Evolutionary conservation across 2,888 invertebrate species (phyloP).

Genomic region (Chrysolina americana): DNA sequence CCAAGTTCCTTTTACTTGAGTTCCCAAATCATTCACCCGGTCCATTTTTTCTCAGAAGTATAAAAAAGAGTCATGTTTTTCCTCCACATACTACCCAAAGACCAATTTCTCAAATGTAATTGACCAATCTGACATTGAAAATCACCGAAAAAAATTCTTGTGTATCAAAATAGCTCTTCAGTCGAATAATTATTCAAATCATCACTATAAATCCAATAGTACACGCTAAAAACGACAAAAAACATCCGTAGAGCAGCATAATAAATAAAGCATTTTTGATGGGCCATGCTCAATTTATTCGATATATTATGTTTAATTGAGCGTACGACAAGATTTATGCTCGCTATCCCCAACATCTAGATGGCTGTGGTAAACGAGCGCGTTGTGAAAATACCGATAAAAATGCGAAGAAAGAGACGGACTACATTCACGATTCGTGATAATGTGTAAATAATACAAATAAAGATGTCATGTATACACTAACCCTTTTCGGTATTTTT

Average conservation of each 20-base stretch:
- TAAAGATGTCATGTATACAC: neutral
- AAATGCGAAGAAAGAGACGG: slow-evolving; percentile 23
- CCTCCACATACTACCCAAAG: neutral
- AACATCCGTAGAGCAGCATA: slow-evolving; percentile 58
- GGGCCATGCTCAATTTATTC: slow-evolving; percentile 67
- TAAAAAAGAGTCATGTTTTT: neutral
- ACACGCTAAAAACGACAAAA: slow-evolving; percentile 54
- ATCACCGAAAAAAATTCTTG: slow-evolving; percentile 13
- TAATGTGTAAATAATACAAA: neutral
- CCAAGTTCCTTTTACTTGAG: too few species aligned
- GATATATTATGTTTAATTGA: slow-evolving; percentile 68
- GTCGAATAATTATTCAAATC: slow-evolving; percentile 58
- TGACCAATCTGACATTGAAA: slow-evolving; percentile 16
- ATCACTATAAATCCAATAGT: slow-evolving; percentile 53
- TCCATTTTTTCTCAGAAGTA: too few species aligned
- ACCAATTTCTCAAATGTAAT: slow-evolving; percentile 1
- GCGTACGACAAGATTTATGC: slow-evolving; percentile 68
- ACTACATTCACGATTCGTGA: slow-evolving; percentile 12
- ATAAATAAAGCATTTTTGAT: slow-evolving; percentile 63
- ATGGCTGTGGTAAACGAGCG: slow-evolving; percentile 39
- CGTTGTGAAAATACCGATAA: slow-evolving; percentile 26
- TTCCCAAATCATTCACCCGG: too few species aligned
- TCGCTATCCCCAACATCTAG: slow-evolving; percentile 56
- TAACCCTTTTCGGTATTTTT: neutral
- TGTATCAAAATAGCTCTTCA: slow-evolving; percentile 12